phyloP scores from a whole-genome alignment of 2,888 invertebrate genomes.

The Toxonevra muliebris region DNA sequence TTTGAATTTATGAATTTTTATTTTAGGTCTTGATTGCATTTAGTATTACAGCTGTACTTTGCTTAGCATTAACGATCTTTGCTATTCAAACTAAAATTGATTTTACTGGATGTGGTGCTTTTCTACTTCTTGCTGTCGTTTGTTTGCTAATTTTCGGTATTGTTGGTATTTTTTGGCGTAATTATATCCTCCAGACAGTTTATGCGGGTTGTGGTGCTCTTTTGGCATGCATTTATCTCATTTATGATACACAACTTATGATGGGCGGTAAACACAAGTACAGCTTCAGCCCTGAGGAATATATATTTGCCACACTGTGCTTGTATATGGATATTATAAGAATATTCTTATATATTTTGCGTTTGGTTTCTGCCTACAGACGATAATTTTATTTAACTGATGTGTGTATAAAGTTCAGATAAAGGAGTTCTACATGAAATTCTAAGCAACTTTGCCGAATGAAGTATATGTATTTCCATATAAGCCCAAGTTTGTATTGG shows the following conservation, averaged over 20 bases:
- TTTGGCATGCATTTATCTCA: slow-evolving; percentile 86
- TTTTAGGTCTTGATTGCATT: slow-evolving; percentile 82
- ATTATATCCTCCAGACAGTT: slow-evolving; percentile 73
- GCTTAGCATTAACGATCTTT: slow-evolving; percentile 88
- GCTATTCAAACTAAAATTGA: slow-evolving; percentile 93
- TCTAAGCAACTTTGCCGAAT: no score
- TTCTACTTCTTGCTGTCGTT: slow-evolving; percentile 79
- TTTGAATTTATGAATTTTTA: not conserved
- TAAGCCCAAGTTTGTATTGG: no score
- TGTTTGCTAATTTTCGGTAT: slow-evolving; percentile 84
- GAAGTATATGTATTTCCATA: no score
- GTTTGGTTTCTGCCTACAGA: no score
- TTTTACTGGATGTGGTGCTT: slow-evolving; percentile 82
- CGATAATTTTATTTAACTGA: no score
- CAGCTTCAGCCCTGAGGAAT: slow-evolving; percentile 90
- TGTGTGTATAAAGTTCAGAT: no score
- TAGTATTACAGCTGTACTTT: slow-evolving; percentile 86
- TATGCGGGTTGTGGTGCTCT: slow-evolving; percentile 89
- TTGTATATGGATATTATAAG: slow-evolving; percentile 90
- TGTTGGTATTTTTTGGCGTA: slow-evolving; percentile 71
- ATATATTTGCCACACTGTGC: slow-evolving; percentile 91
- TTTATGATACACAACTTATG: slow-evolving; percentile 94
- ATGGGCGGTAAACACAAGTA: slow-evolving; percentile 91
- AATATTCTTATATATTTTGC: slow-evolving; percentile 86
- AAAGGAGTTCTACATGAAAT: no score